Base-by-base conservation (phyloP, 2,113 vertebrate genomes). In the Platichthys flesus region DNA sequence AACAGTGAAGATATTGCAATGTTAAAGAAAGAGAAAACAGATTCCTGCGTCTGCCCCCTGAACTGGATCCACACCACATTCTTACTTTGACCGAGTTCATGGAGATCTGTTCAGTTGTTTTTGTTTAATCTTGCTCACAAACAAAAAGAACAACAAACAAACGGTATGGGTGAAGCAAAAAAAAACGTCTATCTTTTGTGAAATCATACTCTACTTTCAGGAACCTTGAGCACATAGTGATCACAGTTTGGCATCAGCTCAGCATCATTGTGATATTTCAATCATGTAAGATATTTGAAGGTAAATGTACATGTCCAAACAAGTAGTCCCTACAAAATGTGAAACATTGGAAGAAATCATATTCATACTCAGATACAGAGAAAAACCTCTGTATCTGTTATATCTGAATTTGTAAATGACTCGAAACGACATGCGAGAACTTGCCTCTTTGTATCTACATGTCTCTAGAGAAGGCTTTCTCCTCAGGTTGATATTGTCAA, bases 401-500 rank as follows among this genome's bases (percentile, higher is more conserved):
- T 9, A 21, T 42, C n/a, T 51, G 40, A 69, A n/a, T 49, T 67
- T 28, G 31, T 23, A 21, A 71, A 5, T 63, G 55, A 14, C 26
- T 28, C 23, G 18, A 47, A 28, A 28, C 26, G 4, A 28, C 26
- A 28, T 28, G 6, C 20, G 15, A 72, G 18, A 69, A 28, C 24
- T 47, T 64, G 56, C 80, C 49, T 79, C 58, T 75, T 71, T 78
- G 56, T 56, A 0, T 79, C 73, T 52, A 59, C 66, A 49, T n/a
- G 47, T 79, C 65, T 80, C 9, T 40, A 62, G 67, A 83, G 57
- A 75, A 52, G 40, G 51, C 42, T 71, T 47, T 83, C 24, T 82
- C 71, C 79, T 87, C 79, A 77, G 81, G 69, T 58, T 70, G 61
- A 61, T 79, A 63, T 64, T 64, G n/a, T 78, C 61, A 63, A 69